phyloP scores from a whole-genome alignment of 2,888 invertebrate species.

The Rosalia funebris region DNA sequence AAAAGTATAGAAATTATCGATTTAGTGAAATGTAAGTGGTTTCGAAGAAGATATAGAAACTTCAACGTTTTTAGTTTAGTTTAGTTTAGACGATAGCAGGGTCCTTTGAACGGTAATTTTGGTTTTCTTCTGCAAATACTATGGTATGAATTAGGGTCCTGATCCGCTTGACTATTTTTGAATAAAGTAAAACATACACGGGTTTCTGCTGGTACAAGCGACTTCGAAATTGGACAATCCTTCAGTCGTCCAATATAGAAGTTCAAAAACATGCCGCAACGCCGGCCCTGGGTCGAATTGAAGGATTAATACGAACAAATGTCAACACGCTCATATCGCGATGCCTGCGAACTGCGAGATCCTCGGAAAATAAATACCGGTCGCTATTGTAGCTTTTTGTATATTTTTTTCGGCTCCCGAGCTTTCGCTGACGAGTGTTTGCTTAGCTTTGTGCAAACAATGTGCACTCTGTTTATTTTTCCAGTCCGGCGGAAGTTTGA shows the following conservation, averaged over 20 bases:
- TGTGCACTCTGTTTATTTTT: conserved; percentile 59
- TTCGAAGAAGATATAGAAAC: too few species aligned
- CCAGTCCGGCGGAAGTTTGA: conserved; percentile 57
- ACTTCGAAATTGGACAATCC: conserved; percentile 1
- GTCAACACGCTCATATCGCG: conserved; percentile 52
- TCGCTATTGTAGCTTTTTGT: conserved; percentile 54
- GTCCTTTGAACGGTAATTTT: too few species aligned
- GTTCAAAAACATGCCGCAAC: conserved; percentile 16
- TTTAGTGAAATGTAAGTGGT: too few species aligned
- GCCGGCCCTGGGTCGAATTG: conserved; percentile 32
- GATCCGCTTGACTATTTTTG: too few species aligned
- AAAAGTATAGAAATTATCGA: too few species aligned
- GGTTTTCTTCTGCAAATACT: too few species aligned
- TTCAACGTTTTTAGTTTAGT: too few species aligned
- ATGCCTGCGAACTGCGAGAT: conserved; percentile 47
- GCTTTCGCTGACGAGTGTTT: conserved; percentile 61
- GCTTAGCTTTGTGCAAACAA: conserved; percentile 58
- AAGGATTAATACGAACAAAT: conserved; percentile 45
- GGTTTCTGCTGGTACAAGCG: too few species aligned
- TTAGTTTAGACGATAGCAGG: too few species aligned
- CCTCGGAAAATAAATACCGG: conserved; percentile 54
- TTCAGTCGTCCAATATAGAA: neutral
- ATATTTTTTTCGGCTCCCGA: conserved; percentile 51
- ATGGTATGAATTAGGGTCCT: too few species aligned
- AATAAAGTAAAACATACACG: too few species aligned